Evolutionary conservation across 1,140 invertebrate genomes (phyloP).

Genomic region (Zophobas atratus): DNA sequence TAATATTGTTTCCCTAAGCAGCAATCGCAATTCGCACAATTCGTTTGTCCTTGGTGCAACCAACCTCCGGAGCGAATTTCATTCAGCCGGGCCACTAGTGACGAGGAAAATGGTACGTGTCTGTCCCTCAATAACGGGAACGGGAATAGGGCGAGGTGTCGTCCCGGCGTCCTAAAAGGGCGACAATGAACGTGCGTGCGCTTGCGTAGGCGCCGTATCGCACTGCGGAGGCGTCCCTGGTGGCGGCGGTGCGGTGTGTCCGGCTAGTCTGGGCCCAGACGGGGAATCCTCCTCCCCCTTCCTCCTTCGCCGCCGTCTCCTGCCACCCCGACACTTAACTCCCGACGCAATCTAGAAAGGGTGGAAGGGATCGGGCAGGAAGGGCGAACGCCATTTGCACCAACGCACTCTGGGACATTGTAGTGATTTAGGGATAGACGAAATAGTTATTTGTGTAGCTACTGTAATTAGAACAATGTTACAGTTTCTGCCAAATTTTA

Average conservation of each 20-base stretch:
- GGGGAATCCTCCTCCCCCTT: conserved; percentile 46
- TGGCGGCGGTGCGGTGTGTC: conserved; percentile 40
- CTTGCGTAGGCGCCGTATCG: conserved; percentile 44
- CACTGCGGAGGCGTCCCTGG: conserved; percentile 50
- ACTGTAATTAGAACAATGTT: background rate
- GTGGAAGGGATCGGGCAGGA: conserved; percentile 22
- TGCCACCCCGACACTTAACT: conserved; percentile 33
- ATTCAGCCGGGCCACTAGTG: background rate
- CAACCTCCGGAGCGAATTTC: background rate
- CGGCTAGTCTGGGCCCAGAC: conserved; percentile 56
- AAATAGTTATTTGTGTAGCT: no score
- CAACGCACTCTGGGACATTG: background rate
- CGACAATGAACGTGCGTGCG: conserved; percentile 45
- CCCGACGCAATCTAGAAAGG: conserved; percentile 29
- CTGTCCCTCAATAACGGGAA: conserved; percentile 2
- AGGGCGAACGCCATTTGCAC: conserved; percentile 25
- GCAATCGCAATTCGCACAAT: no score
- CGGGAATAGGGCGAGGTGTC: conserved; percentile 24
- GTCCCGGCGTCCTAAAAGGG: conserved; percentile 36
- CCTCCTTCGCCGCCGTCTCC: conserved; percentile 30
- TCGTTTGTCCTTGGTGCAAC: no score
- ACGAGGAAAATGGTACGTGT: conserved; percentile 33
- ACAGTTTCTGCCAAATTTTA: background rate
- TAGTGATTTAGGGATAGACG: no score
- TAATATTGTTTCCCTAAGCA: no score